phyloP scores from a whole-genome alignment of 2,113 vertebrate genomes.

The Paedocypris sp. region DNA sequence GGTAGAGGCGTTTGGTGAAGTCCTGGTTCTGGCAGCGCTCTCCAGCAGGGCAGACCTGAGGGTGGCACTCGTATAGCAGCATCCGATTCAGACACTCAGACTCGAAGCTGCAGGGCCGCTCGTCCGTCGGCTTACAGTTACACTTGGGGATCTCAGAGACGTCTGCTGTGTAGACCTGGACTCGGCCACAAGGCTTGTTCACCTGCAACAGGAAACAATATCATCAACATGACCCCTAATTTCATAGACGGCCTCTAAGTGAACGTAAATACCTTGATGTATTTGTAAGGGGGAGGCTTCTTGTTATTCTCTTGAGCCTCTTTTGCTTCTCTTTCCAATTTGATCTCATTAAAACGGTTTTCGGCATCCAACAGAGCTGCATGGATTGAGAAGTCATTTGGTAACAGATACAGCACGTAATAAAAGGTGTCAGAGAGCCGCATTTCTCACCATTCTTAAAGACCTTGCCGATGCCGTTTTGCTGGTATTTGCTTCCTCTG shows the following conservation, averaged over 20 bases:
- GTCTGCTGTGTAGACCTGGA: slow-evolving; percentile 90
- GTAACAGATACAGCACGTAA: neutral
- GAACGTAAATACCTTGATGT: slow-evolving; percentile 70
- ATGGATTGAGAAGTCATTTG: neutral
- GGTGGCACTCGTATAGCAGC: slow-evolving; percentile 97
- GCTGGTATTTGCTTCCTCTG: slow-evolving; percentile 83
- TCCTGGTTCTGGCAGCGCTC: slow-evolving; percentile 88
- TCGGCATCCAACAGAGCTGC: slow-evolving; percentile 88
- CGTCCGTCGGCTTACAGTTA: slow-evolving; percentile 86
- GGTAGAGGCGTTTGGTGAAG: slow-evolving; percentile 92
- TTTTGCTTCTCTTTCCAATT: slow-evolving; percentile 81
- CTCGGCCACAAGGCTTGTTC: slow-evolving; percentile 84
- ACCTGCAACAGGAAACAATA: slow-evolving; percentile 56
- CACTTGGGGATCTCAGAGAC: slow-evolving; percentile 94
- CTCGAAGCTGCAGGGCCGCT: slow-evolving; percentile 85
- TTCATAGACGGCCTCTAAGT: too few species aligned
- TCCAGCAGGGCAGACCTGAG: slow-evolving; percentile 83
- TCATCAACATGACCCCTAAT: too few species aligned
- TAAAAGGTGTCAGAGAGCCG: too few species aligned
- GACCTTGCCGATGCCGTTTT: slow-evolving; percentile 85
- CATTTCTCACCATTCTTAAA: slow-evolving; percentile 79
- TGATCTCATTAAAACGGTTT: slow-evolving; percentile 80
- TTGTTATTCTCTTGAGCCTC: slow-evolving; percentile 86
- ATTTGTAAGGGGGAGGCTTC: slow-evolving; percentile 91
- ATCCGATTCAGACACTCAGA: slow-evolving; percentile 94